phyloP scores from a whole-genome alignment of 2,888 invertebrate genomes.

The Erannis defoliaria region DNA sequence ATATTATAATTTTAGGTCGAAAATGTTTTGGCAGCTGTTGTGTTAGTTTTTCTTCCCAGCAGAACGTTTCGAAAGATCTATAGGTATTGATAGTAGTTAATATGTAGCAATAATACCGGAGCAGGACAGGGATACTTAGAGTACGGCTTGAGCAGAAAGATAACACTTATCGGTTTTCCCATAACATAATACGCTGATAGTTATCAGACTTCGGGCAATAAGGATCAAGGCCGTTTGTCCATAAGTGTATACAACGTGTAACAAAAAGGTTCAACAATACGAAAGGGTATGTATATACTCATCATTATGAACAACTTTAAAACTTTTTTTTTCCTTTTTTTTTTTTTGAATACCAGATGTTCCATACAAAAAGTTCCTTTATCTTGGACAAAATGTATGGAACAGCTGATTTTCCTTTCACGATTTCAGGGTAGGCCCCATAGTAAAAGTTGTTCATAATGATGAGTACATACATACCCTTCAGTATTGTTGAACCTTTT shows the following conservation, averaged over 20 bases:
- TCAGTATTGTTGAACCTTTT: no score
- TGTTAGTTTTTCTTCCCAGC: background rate
- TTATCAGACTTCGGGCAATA: constrained; percentile 34
- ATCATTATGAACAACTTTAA: no score
- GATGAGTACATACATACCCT: no score
- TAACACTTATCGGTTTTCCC: constrained; percentile 34
- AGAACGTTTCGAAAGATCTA: background rate
- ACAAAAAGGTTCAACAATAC: no score
- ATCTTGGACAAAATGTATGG: no score
- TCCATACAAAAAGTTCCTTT: no score
- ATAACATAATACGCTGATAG: constrained; percentile 31
- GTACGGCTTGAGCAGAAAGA: constrained; percentile 11
- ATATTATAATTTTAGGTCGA: background rate
- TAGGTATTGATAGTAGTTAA: background rate
- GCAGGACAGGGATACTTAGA: constrained; percentile 11
- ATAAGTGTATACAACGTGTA: background rate
- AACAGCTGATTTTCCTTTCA: no score
- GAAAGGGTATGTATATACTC: no score
- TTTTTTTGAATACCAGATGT: no score
- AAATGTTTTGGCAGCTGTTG: background rate
- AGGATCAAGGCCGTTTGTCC: constrained; percentile 27
- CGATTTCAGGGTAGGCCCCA: no score
- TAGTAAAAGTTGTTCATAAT: no score
- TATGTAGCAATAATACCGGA: constrained; percentile 13
- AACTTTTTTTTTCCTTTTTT: no score